A percentile compares a stretch with the other conserved stretches of the same genome.
Evolutionary conservation across 2,888 invertebrate species (phyloP).

Genomic region (Cordilura impudica): DNA sequence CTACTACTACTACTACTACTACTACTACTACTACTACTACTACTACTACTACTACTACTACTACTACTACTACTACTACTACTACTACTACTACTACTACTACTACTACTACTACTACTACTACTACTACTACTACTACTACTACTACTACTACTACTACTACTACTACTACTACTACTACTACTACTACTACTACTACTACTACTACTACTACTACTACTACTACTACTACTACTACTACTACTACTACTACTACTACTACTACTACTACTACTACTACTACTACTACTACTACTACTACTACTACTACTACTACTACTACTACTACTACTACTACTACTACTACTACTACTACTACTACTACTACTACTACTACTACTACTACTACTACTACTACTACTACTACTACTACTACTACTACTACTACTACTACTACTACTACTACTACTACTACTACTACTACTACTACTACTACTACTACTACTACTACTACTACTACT

Average conservation of each 20-base stretch:
- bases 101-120: not conserved
- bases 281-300: not conserved
- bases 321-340: not conserved
- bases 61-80: not conserved
- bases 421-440: not conserved
- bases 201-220: not conserved
- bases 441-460: not conserved
- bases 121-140: not conserved
- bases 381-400: not conserved
- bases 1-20: not conserved
- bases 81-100: not conserved
- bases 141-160: not conserved
- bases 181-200: not conserved
- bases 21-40: not conserved
- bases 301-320: not conserved
- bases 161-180: not conserved
- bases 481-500: not conserved
- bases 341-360: not conserved
- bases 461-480: not conserved
- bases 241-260: not conserved
- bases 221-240: not conserved
- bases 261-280: not conserved
- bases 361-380: not conserved
- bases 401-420: not conserved
- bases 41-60: not conserved